Percentiles rank a stretch among this genome's conserved stretches.
phyloP scores from a whole-genome alignment of 1,140 invertebrate species.

The Heliconius nattereri region DNA sequence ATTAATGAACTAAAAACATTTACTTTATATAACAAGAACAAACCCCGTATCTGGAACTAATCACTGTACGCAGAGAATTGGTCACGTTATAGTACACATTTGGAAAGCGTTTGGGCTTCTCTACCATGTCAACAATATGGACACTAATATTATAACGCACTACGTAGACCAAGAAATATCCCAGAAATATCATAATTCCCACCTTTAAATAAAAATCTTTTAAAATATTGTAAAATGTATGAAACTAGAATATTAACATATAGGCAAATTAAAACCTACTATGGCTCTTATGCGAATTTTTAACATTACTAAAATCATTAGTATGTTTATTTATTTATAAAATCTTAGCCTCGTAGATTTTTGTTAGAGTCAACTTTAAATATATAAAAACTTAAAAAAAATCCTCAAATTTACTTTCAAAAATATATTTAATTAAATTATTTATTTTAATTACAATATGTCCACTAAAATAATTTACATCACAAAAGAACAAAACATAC shows the following conservation, averaged over 20 bases:
- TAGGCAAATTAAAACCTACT: constrained; percentile 36
- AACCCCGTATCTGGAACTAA: constrained; percentile 47
- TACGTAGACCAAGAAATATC: constrained; percentile 68
- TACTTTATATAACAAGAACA: constrained; percentile 21
- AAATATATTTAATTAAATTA: constrained; percentile 31
- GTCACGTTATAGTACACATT: constrained; percentile 35
- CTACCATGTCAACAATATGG: constrained; percentile 70
- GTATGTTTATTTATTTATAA: not conserved
- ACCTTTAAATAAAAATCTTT: constrained; percentile 51
- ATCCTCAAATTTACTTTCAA: not conserved
- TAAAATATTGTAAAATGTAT: not conserved
- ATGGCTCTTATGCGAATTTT: constrained; percentile 48
- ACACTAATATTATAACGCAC: constrained; percentile 73
- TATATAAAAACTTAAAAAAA: not conserved
- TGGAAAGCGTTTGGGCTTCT: constrained; percentile 44
- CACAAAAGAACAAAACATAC: not conserved
- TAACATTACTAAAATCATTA: constrained; percentile 37
- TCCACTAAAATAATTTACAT: constrained; percentile 25
- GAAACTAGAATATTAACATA: not conserved
- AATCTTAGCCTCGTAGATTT: not conserved
- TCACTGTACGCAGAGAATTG: constrained; percentile 30
- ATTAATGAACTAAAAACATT: not conserved
- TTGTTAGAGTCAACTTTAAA: not conserved
- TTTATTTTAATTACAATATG: constrained; percentile 20
- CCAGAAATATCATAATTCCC: constrained; percentile 73